Conservation (phyloP, 2,797 vertebrate genomes). For the Tinamus major region DNA sequence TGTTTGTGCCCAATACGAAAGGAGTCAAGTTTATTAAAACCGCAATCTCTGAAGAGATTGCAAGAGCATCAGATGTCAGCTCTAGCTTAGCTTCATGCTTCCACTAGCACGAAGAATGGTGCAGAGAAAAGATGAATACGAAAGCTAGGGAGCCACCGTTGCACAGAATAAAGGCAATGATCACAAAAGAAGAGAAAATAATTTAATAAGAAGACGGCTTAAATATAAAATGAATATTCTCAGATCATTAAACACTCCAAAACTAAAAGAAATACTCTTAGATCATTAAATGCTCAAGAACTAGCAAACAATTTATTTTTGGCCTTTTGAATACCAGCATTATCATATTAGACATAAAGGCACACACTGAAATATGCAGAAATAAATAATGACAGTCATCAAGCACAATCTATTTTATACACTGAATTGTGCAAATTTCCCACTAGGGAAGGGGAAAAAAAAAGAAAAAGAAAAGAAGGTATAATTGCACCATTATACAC, state of each 20-base stretch:
- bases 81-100: background rate
- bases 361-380: background rate
- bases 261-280: background rate
- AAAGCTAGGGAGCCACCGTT: background rate
- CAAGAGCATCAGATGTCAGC: background rate
- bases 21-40: background rate
- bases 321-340: background rate
- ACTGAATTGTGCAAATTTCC: background rate
- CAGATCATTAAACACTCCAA: background rate
- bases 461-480: background rate
- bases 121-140: background rate
- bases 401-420: background rate
- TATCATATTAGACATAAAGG: background rate
- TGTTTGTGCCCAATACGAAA: background rate
- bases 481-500: background rate
- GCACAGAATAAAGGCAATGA: background rate
- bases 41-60: slow-evolving; percentile 13
- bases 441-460: background rate
- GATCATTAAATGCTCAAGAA: background rate
- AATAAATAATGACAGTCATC: background rate
- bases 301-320: background rate
- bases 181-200: background rate
- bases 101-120: background rate
- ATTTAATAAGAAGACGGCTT: background rate
- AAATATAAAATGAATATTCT: background rate